Percentiles rank a stretch among this genome's conserved stretches.
phyloP scores from a whole-genome alignment of 2,113 vertebrate genomes.

The Apteryx owenii region DNA sequence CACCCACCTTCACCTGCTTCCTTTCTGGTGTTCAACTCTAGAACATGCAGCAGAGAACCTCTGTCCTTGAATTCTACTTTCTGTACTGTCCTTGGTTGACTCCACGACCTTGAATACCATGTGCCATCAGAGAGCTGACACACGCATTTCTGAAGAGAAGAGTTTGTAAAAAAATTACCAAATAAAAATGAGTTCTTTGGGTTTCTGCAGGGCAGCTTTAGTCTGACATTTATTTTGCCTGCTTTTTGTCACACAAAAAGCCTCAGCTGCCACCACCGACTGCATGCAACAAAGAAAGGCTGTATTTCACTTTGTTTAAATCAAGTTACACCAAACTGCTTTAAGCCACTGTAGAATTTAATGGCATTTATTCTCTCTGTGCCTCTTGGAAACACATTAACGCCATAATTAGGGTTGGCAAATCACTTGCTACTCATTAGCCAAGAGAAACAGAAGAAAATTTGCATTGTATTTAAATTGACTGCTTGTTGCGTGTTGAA shows the following conservation, averaged over 20 bases:
- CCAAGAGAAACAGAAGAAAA: slow-evolving; percentile 26
- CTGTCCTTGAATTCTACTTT: neutral
- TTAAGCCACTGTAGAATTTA: neutral
- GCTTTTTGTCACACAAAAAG: neutral
- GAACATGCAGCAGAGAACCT: neutral
- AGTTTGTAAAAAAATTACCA: neutral
- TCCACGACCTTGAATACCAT: neutral
- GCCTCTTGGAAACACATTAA: slow-evolving; percentile 36
- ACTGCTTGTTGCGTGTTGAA: neutral
- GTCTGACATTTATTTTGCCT: neutral
- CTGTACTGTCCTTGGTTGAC: neutral
- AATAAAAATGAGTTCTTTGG: neutral
- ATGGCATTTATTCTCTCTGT: neutral
- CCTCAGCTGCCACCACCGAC: neutral
- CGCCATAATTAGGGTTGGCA: neutral
- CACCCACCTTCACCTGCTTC: neutral
- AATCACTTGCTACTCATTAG: slow-evolving; percentile 39
- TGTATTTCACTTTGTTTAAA: slow-evolving; percentile 1
- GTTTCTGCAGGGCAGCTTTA: neutral
- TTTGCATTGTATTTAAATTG: neutral
- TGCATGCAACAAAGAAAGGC: neutral
- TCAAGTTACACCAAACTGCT: neutral
- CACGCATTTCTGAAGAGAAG: neutral
- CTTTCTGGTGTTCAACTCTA: neutral
- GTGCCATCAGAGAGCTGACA: neutral